phyloP scores from a whole-genome alignment of 2,888 invertebrate species.

The Heliconius sara region DNA sequence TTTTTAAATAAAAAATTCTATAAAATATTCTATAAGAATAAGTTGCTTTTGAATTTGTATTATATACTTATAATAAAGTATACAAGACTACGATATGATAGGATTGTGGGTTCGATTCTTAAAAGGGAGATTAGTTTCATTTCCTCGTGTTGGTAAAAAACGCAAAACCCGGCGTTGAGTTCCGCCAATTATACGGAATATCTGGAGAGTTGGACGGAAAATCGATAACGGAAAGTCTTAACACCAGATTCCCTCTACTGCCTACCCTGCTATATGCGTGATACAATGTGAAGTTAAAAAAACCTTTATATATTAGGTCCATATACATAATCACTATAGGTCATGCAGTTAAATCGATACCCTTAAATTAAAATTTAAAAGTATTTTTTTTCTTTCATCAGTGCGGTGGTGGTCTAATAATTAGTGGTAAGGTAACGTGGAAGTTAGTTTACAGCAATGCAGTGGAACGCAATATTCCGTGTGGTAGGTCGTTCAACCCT shows the following conservation, averaged over 20 bases:
- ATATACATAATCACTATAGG: too few relatives aligned
- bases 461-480: slow-evolving; percentile 75
- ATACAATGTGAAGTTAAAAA: not conserved
- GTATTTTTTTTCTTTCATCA: not conserved
- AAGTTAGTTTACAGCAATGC: slow-evolving; percentile 70
- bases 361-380: not conserved
- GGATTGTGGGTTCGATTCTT: not conserved
- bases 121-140: not conserved
- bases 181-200: too few relatives aligned
- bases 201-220: too few relatives aligned
- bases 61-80: too few relatives aligned
- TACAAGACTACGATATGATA: too few relatives aligned
- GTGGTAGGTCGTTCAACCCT: slow-evolving; percentile 71
- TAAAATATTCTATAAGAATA: too few relatives aligned
- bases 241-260: too few relatives aligned
- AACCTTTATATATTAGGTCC: not conserved
- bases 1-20: too few relatives aligned
- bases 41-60: not conserved
- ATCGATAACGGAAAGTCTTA: too few relatives aligned
- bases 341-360: not conserved
- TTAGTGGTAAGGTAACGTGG: slow-evolving; percentile 35
- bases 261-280: not conserved
- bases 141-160: too few relatives aligned
- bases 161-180: too few relatives aligned
- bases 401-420: slow-evolving; percentile 14